Evolutionary conservation across 2,797 vertebrate species (phyloP).

Genomic region (Graptemys geographica): DNA sequence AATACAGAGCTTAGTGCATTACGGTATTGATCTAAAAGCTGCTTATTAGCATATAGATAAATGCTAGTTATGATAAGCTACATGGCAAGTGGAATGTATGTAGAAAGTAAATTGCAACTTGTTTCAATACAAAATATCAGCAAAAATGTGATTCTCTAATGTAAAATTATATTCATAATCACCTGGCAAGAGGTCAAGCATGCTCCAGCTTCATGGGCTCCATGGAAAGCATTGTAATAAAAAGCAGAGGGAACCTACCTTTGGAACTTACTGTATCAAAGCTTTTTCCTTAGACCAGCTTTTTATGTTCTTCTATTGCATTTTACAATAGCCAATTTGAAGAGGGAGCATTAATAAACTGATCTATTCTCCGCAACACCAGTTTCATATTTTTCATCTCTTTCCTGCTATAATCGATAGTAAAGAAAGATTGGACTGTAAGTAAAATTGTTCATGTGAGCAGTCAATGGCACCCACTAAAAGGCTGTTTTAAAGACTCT

Average conservation of each 20-base stretch:
- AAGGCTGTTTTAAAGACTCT: slow-evolving; percentile 14
- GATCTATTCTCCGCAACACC: slow-evolving; percentile 13
- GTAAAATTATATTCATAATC: slow-evolving; percentile 9
- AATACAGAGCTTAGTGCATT: accelerated
- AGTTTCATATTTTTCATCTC: slow-evolving; percentile 54
- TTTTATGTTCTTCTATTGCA: slow-evolving; percentile 34
- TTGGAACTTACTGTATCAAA: not conserved
- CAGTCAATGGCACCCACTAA: slow-evolving; percentile 29
- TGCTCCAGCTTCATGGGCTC: not conserved
- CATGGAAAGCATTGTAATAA: not conserved
- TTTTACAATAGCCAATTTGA: slow-evolving; percentile 37
- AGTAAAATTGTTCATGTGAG: slow-evolving; percentile 28
- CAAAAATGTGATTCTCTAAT: slow-evolving; percentile 15
- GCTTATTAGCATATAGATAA: not conserved
- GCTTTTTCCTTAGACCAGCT: not conserved
- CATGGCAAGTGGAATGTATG: not conserved
- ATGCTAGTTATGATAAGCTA: not conserved
- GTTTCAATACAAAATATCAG: not conserved
- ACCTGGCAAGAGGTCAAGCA: not conserved
- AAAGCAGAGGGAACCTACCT: not conserved
- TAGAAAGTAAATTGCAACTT: not conserved
- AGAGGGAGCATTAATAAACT: slow-evolving; percentile 34
- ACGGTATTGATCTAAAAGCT: not conserved
- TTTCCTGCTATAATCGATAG: slow-evolving; percentile 47
- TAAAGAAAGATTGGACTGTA: slow-evolving; percentile 38